Evolutionary conservation across 2,113 vertebrate genomes (phyloP), one percentile per base, ranked within the genome.

Genomic region (Orientallactaga bullata): DNA sequence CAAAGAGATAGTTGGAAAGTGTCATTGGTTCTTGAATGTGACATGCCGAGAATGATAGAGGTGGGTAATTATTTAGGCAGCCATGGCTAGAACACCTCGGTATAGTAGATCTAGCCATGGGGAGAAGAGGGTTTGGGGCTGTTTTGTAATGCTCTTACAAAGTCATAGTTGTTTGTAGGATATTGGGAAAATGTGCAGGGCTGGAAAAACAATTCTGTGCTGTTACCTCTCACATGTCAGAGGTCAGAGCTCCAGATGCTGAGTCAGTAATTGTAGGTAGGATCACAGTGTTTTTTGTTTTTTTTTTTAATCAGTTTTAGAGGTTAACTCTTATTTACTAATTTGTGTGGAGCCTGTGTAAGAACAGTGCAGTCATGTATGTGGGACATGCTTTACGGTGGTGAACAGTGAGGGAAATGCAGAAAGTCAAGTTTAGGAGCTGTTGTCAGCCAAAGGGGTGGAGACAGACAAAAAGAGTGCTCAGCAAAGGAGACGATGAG

Each of bases 401-500:
- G 65, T 86, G 78, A 85, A 90, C 37, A 26, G 39, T 13, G 69
- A 92, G 26, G 60, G 60, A 95, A 90, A 83, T 65, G 78, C 63
- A 55, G 47, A 95, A 84, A 89, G 93, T 87, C 23, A n/a, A 88
- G 71, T 89, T 88, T 68, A 23, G 47, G 65, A 74, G 47, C 77
- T 79, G 17, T 55, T 93, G 92, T 85, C 85, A 96, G 95, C 89
- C 80, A 78, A 82, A 77, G 72, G 80, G 94, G 78, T 76, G 92
- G 93, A 97, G 95, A 24, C 78, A 83, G 80, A 78, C 80, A 94
- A 95, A 95, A 90, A 72, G 93, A 55, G 73, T 13, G 94, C 92
- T 97, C 95, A 97, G 96, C 96, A 96, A 96, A 92, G 90, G 92
- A 93, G 85, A 94, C 93, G 89, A 93, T 94, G 92, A 89, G 81